A percentile compares a stretch with the other conserved stretches of the same genome.
Conservation (phyloP, 2,888 invertebrate species). For the Microctonus brassicae region DNA sequence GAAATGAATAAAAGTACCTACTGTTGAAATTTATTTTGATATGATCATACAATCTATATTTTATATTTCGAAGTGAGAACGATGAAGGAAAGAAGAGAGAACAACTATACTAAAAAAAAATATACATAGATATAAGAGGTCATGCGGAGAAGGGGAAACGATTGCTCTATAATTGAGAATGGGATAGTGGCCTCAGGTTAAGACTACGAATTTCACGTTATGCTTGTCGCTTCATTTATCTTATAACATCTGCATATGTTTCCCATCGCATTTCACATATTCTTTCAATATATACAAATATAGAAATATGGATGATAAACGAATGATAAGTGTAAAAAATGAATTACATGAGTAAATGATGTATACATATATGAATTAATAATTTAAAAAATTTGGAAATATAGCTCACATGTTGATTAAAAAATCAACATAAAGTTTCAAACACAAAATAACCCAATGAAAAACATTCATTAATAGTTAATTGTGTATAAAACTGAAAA, state of each 20-base stretch:
- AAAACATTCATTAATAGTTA: too few species aligned
- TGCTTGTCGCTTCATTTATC: slow-evolving; percentile 53
- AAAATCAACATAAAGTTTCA: too few species aligned
- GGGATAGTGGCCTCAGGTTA: slow-evolving; percentile 67
- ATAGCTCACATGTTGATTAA: too few species aligned
- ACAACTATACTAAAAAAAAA: slow-evolving; percentile 35
- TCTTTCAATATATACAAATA: neutral
- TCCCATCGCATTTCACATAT: neutral
- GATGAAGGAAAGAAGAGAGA: slow-evolving; percentile 30
- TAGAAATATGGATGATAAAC: neutral
- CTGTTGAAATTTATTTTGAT: slow-evolving; percentile 30
- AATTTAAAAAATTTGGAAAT: too few species aligned
- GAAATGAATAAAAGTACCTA: slow-evolving; percentile 43
- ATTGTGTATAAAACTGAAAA: too few species aligned
- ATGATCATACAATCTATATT: slow-evolving; percentile 34
- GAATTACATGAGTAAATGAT: too few species aligned
- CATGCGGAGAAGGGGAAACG: slow-evolving; percentile 23
- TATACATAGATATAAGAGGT: slow-evolving; percentile 1
- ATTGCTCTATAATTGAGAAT: slow-evolving; percentile 39
- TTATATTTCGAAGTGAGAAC: slow-evolving; percentile 31
- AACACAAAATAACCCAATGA: too few species aligned
- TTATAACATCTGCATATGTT: slow-evolving; percentile 66
- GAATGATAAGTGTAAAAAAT: too few species aligned
- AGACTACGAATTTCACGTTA: slow-evolving; percentile 68
- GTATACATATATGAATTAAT: too few species aligned